phyloP scores from a whole-genome alignment of 2,113 vertebrate species.

The Butastur rufipennis region DNA sequence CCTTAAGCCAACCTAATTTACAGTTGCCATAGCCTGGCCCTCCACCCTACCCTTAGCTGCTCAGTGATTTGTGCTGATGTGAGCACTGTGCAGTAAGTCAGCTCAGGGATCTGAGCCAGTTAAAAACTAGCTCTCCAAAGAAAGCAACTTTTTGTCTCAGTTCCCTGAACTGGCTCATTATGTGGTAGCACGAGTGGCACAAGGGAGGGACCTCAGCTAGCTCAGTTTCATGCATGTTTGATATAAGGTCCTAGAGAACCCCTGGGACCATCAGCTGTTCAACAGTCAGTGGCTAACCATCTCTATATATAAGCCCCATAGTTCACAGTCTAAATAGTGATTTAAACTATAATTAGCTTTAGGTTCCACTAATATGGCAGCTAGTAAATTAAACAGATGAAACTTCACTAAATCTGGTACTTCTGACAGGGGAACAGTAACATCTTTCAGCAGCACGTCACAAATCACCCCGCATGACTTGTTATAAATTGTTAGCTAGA shows the following conservation, averaged over 20 bases:
- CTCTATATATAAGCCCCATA: not conserved
- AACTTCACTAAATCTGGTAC: not conserved
- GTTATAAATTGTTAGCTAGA: not conserved
- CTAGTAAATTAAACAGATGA: not conserved
- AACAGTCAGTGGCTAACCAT: not conserved
- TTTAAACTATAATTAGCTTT: not conserved
- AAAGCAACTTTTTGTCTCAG: constrained; percentile 6
- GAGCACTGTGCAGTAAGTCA: not conserved
- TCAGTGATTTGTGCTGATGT: not conserved
- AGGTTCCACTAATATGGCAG: not conserved
- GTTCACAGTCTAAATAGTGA: not conserved
- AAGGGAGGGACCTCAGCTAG: not conserved
- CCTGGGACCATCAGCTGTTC: not conserved
- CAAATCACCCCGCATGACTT: not conserved
- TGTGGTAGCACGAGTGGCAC: not conserved
- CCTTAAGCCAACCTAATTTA: not conserved
- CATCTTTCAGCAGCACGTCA: not conserved
- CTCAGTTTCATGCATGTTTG: not conserved
- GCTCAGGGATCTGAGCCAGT: constrained; percentile 16
- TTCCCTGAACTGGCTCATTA: constrained; percentile 15
- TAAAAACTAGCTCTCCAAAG: constrained; percentile 10
- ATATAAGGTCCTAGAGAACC: not conserved
- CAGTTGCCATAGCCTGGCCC: not conserved
- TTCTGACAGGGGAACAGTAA: not conserved
- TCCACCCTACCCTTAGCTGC: not conserved